Percentiles rank a stretch among this genome's conserved stretches.
These are phyloP conservation scores for Blomia tropicalis DNA, from an alignment of 2,888 invertebrate species.

Conservation along the genomic window DNA sequence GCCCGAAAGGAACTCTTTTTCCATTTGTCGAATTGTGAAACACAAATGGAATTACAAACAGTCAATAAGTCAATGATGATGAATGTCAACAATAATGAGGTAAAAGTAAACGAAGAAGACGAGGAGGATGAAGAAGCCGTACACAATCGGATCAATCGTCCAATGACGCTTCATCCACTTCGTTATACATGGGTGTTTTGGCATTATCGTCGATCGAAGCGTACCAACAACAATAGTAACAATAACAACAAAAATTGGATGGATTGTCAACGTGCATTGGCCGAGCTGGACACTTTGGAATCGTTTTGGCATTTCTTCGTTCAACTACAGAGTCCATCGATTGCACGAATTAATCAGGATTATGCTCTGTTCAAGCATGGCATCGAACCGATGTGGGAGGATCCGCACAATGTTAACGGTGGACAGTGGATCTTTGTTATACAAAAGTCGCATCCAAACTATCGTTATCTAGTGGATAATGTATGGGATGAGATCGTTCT, in stretches of 20 bases:
- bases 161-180: neutral
- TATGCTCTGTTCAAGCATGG: slow-evolving; percentile 36
- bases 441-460: neutral
- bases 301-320: slow-evolving; percentile 2
- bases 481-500: neutral
- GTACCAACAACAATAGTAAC: too few relatives aligned
- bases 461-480: neutral
- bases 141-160: neutral
- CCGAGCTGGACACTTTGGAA: neutral
- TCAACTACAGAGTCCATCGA: neutral
- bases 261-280: slow-evolving; percentile 6
- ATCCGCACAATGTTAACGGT: slow-evolving; percentile 38
- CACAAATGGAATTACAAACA: too few relatives aligned
- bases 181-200: slow-evolving; percentile 7
- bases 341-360: slow-evolving; percentile 27
- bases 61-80: too few relatives aligned
- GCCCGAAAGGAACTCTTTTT: too few relatives aligned
- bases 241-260: slow-evolving; percentile 12
- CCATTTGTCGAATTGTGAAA: too few relatives aligned
- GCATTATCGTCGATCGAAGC: slow-evolving; percentile 4
- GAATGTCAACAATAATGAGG: too few relatives aligned
- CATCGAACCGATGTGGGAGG: slow-evolving; percentile 43
- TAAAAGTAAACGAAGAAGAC: too few relatives aligned
- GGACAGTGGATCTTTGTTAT: slow-evolving; percentile 36
- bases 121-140: neutral